Conservation (phyloP, 35 echinoderm and acorn worm species). For the Eucidaris tribuloides region DNA sequence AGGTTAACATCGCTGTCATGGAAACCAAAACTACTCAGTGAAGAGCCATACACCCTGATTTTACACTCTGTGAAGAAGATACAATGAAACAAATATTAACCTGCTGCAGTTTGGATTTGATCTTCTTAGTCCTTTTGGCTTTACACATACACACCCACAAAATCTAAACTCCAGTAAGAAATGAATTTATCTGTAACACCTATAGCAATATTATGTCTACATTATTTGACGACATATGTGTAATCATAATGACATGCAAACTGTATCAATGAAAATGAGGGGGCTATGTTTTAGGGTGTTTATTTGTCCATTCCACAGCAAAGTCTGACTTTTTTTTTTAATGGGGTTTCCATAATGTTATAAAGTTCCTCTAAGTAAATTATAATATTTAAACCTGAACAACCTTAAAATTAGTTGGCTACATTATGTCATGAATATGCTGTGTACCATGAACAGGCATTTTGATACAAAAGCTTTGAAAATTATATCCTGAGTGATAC, state of each 20-base stretch:
- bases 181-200: background rate
- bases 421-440: too few species aligned
- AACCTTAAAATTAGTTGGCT: too few species aligned
- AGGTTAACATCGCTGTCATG: conserved; percentile 83
- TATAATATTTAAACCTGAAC: too few species aligned
- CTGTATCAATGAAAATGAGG: background rate
- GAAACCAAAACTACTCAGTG: conserved; percentile 91
- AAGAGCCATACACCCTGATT: conserved; percentile 89
- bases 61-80: conserved; percentile 38
- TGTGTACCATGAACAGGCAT: too few species aligned
- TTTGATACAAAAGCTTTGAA: too few species aligned
- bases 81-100: background rate
- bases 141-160: background rate
- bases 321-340: too few species aligned
- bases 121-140: background rate
- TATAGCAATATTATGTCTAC: background rate
- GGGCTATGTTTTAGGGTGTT: too few species aligned
- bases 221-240: background rate
- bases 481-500: too few species aligned
- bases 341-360: too few species aligned
- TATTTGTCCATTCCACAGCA: too few species aligned
- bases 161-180: background rate
- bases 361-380: too few species aligned
- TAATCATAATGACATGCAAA: background rate
- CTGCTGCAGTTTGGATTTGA: too few species aligned